Conservation (phyloP, 2,797 vertebrate genomes). For the Pipistrellus pygmaeus region DNA sequence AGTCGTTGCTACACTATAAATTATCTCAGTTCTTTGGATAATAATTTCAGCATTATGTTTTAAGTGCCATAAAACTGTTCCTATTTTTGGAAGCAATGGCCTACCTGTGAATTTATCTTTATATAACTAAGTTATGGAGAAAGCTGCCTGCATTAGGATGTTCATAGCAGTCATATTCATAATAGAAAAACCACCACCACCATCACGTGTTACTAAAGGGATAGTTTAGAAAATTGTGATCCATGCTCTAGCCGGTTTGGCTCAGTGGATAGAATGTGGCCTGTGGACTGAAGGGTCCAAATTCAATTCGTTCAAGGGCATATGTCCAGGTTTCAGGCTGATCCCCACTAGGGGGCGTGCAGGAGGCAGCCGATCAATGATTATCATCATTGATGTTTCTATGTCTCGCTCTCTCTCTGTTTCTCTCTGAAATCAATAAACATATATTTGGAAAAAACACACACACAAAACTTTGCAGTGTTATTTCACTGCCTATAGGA, state of each 20-base stretch:
- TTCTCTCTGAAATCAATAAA: no score
- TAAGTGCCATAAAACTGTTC: background rate
- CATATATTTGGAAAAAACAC: no score
- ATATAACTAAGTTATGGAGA: slow-evolving; percentile 26
- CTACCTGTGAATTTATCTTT: slow-evolving; percentile 9
- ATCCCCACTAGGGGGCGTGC: no score
- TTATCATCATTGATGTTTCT: no score
- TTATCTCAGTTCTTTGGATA: background rate
- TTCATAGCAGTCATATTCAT: background rate
- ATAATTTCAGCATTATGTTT: slow-evolving; percentile 50
- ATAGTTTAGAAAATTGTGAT: slow-evolving; percentile 18
- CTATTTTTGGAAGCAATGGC: background rate
- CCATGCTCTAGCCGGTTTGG: background rate
- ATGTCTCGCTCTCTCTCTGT: no score
- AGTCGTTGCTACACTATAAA: background rate
- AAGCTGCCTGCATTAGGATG: background rate
- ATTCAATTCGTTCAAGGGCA: no score
- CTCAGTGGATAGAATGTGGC: no score
- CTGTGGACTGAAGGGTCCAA: no score
- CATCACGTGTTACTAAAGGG: background rate
- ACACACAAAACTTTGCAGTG: background rate
- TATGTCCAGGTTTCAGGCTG: no score
- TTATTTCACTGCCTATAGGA: background rate
- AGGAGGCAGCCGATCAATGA: no score
- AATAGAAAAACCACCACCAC: background rate